Percentiles rank a stretch among this genome's conserved stretches.
phyloP scores from a whole-genome alignment of 2,888 invertebrate species.

The Acleris sparsana region DNA sequence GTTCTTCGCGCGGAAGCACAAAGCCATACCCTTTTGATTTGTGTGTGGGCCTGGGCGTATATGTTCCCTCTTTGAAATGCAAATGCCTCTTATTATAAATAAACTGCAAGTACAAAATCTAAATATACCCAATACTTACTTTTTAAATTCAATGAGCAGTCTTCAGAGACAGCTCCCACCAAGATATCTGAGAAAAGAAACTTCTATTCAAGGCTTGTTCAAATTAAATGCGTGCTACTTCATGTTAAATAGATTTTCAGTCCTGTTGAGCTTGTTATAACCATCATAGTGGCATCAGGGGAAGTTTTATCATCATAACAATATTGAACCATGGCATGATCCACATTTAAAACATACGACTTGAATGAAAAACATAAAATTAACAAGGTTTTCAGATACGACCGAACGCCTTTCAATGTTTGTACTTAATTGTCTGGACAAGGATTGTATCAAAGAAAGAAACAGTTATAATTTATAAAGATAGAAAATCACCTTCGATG shows the following conservation, averaged over 20 bases:
- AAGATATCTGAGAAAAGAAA: background rate
- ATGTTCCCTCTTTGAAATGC: too few species aligned
- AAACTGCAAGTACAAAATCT: background rate
- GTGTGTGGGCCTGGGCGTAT: too few species aligned
- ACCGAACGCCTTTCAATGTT: too few species aligned
- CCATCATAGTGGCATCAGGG: conserved; percentile 49
- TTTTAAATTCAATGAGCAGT: too few species aligned
- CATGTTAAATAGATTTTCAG: conserved; percentile 39
- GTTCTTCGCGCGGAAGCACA: too few species aligned
- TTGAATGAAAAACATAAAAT: background rate
- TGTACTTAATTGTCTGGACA: too few species aligned
- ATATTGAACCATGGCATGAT: conserved; percentile 42
- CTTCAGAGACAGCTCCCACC: background rate
- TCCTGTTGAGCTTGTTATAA: conserved; percentile 56
- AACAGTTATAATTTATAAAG: too few species aligned
- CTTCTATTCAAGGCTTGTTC: background rate
- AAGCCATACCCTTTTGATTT: too few species aligned
- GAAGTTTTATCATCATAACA: conserved; percentile 45
- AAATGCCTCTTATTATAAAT: too few species aligned
- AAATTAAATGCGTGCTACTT: background rate
- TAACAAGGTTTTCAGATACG: too few species aligned
- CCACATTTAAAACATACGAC: background rate
- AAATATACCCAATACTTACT: too few species aligned
- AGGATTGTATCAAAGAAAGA: too few species aligned
- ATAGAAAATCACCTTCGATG: background rate